Conservation (phyloP, 2,888 invertebrate genomes). For the Ennomos fuscantarius region DNA sequence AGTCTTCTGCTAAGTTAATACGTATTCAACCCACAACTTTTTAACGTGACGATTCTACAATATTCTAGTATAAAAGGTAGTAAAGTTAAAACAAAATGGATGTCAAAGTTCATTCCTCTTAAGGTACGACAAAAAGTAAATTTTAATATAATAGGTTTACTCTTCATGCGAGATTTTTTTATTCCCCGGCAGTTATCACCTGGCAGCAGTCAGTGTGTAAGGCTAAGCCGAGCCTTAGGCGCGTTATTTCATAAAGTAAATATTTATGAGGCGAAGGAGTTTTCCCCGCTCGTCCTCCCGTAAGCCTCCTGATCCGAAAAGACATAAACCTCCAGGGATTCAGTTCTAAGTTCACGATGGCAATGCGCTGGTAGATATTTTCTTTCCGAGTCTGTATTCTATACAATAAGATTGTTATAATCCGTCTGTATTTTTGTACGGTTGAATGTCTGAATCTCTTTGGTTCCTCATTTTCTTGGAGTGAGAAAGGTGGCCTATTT, state of each 20-base stretch:
- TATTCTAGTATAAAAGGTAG: too few relatives aligned
- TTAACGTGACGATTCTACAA: too few relatives aligned
- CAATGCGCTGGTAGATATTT: constrained; percentile 66
- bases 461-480: constrained; percentile 25
- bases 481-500: constrained; percentile 11
- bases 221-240: constrained; percentile 69
- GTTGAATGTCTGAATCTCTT: constrained; percentile 32
- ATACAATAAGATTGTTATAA: constrained; percentile 40
- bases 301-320: constrained; percentile 82
- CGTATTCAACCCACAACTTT: too few relatives aligned
- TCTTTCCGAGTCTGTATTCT: constrained; percentile 45
- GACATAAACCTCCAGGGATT: constrained; percentile 82
- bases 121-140: neutral
- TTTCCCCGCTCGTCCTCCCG: constrained; percentile 70
- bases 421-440: constrained; percentile 43
- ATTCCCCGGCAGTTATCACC: constrained; percentile 74
- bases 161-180: constrained; percentile 45
- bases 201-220: constrained; percentile 67
- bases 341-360: constrained; percentile 79
- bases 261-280: constrained; percentile 82
- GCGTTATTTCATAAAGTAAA: constrained; percentile 84
- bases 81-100: too few relatives aligned
- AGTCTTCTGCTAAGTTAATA: too few relatives aligned
- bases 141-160: constrained; percentile 9
- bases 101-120: too few relatives aligned